Base-by-base conservation (phyloP, 2,113 vertebrate genomes). In the Calyptomena viridis region DNA sequence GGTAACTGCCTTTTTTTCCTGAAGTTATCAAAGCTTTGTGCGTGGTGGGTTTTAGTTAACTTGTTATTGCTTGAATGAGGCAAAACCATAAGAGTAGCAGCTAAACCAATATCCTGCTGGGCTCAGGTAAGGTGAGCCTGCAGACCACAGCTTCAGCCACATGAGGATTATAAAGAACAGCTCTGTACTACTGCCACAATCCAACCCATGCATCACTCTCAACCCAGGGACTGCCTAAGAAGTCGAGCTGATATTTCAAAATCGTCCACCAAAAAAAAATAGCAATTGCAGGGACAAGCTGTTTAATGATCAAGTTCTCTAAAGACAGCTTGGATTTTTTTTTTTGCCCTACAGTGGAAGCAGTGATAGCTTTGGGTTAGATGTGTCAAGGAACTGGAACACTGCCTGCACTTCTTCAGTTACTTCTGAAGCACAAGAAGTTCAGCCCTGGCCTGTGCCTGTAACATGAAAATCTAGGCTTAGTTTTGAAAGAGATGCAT, bases 381-480 rank as follows among this genome's bases (percentile, higher is more conserved):
- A 81, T 52, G 69, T 88, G 92, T 74, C 88, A 90, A 42, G 56
- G 73, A 85, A 93, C 88, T 89, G 89, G 84, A 94, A 82, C 55
- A 79, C 64, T 79, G 93, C 87, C 95, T 93, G 89, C 14, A n/a
- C 72, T 96, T 84, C 93, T 90, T 96, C 92, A 87, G 60, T 95
- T 84, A 59, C 88, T 46, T 85, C 76, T 46, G 42, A 60, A 68
- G 49, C 22, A 79, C 73, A 79, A 96, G 76, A 82, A 96, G 89
- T 82, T 93, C 79, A 78, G 83, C 56, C 76, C 67, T 56, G 64
- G n/a, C 59, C 59, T 87, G 39, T 75, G 71, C 47, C 63, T 49
- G 37, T 31, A 83, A 73, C 67, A 28, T 14, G 50, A 92, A 96
- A 96, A 93, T 79, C 56, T 20, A 78, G 59, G 72, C 59, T 89